Conservation (phyloP, 2,888 invertebrate genomes). For the Lasioglossum pauxillum region DNA sequence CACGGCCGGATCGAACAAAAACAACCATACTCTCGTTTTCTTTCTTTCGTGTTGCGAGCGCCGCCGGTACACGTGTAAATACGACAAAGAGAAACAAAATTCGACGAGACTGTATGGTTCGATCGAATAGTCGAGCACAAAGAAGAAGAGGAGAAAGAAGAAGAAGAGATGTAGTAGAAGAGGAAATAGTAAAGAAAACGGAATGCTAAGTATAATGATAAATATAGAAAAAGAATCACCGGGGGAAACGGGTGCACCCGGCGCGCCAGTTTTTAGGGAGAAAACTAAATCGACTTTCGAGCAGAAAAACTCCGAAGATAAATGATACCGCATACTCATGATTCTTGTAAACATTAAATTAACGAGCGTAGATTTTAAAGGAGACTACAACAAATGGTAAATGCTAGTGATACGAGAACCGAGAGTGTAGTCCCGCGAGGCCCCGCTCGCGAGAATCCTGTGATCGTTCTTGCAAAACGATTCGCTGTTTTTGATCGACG, state of each 20-base stretch:
- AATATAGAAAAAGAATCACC: not conserved
- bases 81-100: constrained; percentile 52
- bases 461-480: not conserved
- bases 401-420: constrained; percentile 48
- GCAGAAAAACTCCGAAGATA: not conserved
- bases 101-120: constrained; percentile 28
- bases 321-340: constrained; percentile 67
- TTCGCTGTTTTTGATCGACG: not conserved
- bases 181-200: not conserved
- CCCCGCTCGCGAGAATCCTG: not conserved
- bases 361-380: constrained; percentile 64
- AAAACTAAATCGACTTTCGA: not conserved
- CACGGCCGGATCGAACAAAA: not conserved
- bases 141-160: constrained; percentile 1
- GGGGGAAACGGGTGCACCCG: not conserved
- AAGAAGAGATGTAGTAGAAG: not conserved
- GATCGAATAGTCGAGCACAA: constrained; percentile 70
- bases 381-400: constrained; percentile 6
- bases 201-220: not conserved
- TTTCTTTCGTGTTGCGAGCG: constrained; percentile 52
- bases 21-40: constrained; percentile 36
- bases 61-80: constrained; percentile 75
- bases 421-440: constrained; percentile 3
- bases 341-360: constrained; percentile 69
- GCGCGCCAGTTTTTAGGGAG: not conserved